A percentile compares a stretch with the other conserved stretches of the same genome.
These are phyloP conservation scores for Orchesella flavescens DNA, from an alignment of 2,888 invertebrate species.

Conservation along the genomic window DNA sequence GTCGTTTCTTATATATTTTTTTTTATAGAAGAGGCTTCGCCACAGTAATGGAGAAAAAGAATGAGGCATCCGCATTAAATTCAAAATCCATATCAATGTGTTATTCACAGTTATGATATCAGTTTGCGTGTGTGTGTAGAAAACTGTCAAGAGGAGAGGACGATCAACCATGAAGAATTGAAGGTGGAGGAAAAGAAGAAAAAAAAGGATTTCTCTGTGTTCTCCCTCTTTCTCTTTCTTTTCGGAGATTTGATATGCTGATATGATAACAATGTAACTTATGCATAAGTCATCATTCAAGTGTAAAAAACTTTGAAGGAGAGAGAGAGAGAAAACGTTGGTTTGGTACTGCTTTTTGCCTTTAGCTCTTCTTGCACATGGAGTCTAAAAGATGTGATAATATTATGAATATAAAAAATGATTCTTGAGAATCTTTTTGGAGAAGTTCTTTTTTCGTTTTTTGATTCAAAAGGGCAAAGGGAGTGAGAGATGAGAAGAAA, in stretches of 20 bases:
- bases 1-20: constrained; percentile 16
- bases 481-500: constrained; percentile 13
- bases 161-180: constrained; percentile 63
- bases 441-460: neutral
- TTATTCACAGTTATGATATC: constrained; percentile 49
- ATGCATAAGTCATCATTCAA: constrained; percentile 61
- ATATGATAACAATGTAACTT: constrained; percentile 63
- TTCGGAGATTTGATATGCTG: constrained; percentile 59
- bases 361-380: neutral
- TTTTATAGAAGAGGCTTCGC: constrained; percentile 21
- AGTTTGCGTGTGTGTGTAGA: constrained; percentile 30
- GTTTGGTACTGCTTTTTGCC: neutral
- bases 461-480: constrained; percentile 21
- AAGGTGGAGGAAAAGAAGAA: constrained; percentile 51
- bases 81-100: constrained; percentile 27
- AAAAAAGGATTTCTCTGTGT: constrained; percentile 50
- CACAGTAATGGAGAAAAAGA: constrained; percentile 21
- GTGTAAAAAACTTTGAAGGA: constrained; percentile 47
- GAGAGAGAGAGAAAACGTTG: constrained; percentile 1
- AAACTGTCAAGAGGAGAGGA: constrained; percentile 55
- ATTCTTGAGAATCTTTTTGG: constrained; percentile 15
- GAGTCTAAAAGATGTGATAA: constrained; percentile 45
- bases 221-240: constrained; percentile 34
- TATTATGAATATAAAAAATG: constrained; percentile 55
- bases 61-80: constrained; percentile 36